These are phyloP conservation scores for Euthynnus affinis DNA, from an alignment of 2,797 vertebrate species.

Conservation along the genomic window DNA sequence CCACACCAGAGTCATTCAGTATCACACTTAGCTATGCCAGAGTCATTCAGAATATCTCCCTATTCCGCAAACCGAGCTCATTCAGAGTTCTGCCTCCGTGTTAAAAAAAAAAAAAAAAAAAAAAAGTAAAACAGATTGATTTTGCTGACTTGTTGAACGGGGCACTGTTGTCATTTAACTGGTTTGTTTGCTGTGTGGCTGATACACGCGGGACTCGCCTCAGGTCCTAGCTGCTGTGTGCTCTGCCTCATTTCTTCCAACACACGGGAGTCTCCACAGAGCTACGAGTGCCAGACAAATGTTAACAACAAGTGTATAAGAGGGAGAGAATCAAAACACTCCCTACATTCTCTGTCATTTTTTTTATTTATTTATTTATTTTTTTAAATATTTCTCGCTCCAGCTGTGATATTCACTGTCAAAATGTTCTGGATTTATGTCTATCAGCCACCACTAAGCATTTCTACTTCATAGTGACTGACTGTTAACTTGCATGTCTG, in stretches of 20 bases:
- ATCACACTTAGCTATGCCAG: constrained; percentile 19
- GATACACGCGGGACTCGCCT: constrained; percentile 57
- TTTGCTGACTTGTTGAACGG: constrained; percentile 59
- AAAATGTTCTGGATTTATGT: constrained; percentile 50
- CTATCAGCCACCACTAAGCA: constrained; percentile 40
- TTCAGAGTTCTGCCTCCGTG: constrained; percentile 55
- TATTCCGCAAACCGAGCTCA: constrained; percentile 19
- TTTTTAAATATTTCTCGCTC: constrained; percentile 26
- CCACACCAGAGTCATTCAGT: constrained; percentile 62
- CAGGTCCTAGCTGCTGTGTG: constrained; percentile 47
- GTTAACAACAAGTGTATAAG: constrained; percentile 47
- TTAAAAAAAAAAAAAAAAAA: no score
- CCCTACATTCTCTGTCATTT: constrained; percentile 23
- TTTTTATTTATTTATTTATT: no score
- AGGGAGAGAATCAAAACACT: constrained; percentile 37
- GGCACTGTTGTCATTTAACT: constrained; percentile 56
- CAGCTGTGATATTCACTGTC: constrained; percentile 48
- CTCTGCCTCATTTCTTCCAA: constrained; percentile 64
- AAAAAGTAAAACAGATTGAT: constrained; percentile 54
- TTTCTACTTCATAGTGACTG: constrained; percentile 55
- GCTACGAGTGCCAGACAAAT: constrained; percentile 32
- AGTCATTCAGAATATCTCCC: constrained; percentile 55
- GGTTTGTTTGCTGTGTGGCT: constrained; percentile 66
- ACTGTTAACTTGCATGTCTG: constrained; percentile 59
- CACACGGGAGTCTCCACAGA: constrained; percentile 49